Base-by-base conservation (phyloP, 2,888 invertebrate species). In the Tuta absoluta region DNA sequence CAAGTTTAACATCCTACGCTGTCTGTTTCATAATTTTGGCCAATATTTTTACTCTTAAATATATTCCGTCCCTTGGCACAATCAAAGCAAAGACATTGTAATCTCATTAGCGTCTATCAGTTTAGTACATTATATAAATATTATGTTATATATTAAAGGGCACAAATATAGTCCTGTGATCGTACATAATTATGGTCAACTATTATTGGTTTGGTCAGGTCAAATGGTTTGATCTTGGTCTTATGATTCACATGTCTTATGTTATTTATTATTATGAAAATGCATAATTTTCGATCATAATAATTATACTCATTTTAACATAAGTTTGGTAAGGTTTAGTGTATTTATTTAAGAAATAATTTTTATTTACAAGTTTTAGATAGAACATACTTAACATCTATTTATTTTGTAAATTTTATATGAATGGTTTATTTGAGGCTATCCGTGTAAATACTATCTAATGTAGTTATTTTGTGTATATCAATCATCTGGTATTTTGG, bases 261-360 rank as follows among this genome's bases (percentile, higher is more conserved):
- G 71, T 75, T 69, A 71, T 72, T 75, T 33, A 33, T 33, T 69
- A 71, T 72, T 75, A 76, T 76, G 75, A 79, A 78, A 80, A 80
- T 77, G 87, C 88, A 89, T 88, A 88, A 87, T 86, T 81, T 56
- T 77, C 80, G 80, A 85, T 85, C 86, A 89, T 89, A 89, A 91
- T 89, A 88, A 87, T 84, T 85, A 87, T 88, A 89, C 89, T 89
- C 89, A 85, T 86, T 80, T 3, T 86, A 87, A 79, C 65, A 68
- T 87, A 86, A 81, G 81, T 82, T 75, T 78, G 72, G 71, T 89
- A 86, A 85, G 83, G 73, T 86, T 82, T 87, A 89, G 84, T 72
- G 73, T 88, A 89, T 89, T 89, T 90, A 89, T 90, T 87, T 79
- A 67, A 64, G 62, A 64, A 38, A 45, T 73, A 73, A 74, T 73